Conservation (phyloP, 2,797 vertebrate species). For the Sebastes vulpes region DNA sequence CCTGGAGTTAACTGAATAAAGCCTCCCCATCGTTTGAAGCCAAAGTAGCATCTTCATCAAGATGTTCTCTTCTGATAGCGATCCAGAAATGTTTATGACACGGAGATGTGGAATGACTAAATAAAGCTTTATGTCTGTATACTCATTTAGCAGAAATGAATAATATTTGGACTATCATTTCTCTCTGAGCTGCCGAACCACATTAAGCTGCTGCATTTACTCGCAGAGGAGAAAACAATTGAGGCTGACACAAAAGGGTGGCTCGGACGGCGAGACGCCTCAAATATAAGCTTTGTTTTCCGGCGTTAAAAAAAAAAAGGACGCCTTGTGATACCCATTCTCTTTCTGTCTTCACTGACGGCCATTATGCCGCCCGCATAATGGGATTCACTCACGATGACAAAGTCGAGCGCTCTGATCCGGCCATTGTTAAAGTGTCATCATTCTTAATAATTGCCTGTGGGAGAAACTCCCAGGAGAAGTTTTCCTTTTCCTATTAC, state of each 20-base stretch:
- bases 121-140: slow-evolving; percentile 49
- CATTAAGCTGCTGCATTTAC: slow-evolving; percentile 64
- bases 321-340: slow-evolving; percentile 67
- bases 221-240: slow-evolving; percentile 70
- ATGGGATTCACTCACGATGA: slow-evolving; percentile 72
- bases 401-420: slow-evolving; percentile 60
- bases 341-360: slow-evolving; percentile 49
- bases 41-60: slow-evolving; percentile 48
- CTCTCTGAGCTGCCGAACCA: slow-evolving; percentile 22
- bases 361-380: slow-evolving; percentile 59
- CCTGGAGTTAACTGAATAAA: slow-evolving; percentile 5
- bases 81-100: slow-evolving; percentile 34
- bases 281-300: slow-evolving; percentile 73
- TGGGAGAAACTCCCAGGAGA: slow-evolving; percentile 42
- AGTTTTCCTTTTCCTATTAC: slow-evolving; percentile 44
- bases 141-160: slow-evolving; percentile 33
- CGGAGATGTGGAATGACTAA: slow-evolving; percentile 47
- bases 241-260: slow-evolving; percentile 59
- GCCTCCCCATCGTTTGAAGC: slow-evolving; percentile 27
- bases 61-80: slow-evolving; percentile 23
- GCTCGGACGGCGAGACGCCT: slow-evolving; percentile 48
- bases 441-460: slow-evolving; percentile 71
- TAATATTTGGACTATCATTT: slow-evolving; percentile 17
- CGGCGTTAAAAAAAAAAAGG: slow-evolving; percentile 2
- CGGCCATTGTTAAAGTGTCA: slow-evolving; percentile 68